Base-by-base conservation (phyloP, 2,113 vertebrate genomes). In the Telmatochromis sp. region DNA sequence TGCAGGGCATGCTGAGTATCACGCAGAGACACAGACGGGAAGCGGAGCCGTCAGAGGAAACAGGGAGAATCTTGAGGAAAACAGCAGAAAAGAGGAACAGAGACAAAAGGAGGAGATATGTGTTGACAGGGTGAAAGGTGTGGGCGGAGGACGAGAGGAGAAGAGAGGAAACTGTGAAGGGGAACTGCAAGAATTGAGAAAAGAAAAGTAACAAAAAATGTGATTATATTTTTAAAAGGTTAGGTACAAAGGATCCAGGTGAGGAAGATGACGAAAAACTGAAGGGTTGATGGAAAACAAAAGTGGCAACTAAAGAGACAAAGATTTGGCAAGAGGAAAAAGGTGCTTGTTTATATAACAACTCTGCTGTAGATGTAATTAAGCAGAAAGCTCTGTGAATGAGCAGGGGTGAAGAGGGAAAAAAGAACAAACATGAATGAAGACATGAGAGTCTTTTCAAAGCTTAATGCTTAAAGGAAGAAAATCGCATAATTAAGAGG, bases 301-400 rank as follows among this genome's bases (percentile, higher is more conserved):
- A 58, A 21, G 42, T n/a, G 42, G 23, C 15, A 31, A 2, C 26
- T 49, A 31, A 78, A 78, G 51, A 54, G 35, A 88, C 21, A 81
- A 3, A 82, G 40, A 75, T 80, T 47, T 51, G 28, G 31, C 31
- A 73, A 53, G 37, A 57, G 11, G 26, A 14, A 79, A 33, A 60
- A 35, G 14, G 12, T 15, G 23, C 78, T 23, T 28, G 26, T 80
- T 42, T 23, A 57, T 68, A 87, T 49, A 35, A 83, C 49, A 33
- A 14, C 86, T 82, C 49, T 81, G 81, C 86, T 93, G 47, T 80
- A 28, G 31, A 80, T 35, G 57, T 81, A 94, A 92, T 87, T 85
- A 93, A 89, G 88, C 91, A 23, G 79, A 26, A 81, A 80, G 35
- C 42, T 73, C 33, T 81, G 85, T 73, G 87, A 92, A 89, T 88